Conservation (phyloP, 2,113 vertebrate genomes). For the Ammodytes dubius region DNA sequence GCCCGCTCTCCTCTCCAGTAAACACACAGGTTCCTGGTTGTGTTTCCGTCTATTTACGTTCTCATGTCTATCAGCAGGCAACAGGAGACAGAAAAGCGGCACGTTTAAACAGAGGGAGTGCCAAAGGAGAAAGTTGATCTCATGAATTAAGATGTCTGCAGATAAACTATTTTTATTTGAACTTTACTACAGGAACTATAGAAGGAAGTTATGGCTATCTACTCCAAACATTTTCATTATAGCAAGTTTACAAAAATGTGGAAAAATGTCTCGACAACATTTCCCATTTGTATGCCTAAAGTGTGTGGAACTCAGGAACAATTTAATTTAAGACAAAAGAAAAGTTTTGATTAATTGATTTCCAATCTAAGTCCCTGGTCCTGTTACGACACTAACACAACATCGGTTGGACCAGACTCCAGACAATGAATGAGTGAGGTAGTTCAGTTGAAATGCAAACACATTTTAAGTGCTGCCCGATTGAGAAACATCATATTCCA, state of each 20-base stretch:
- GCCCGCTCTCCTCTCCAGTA: constrained; percentile 10
- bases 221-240: not conserved
- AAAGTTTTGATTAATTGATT: not conserved
- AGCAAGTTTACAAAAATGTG: not conserved
- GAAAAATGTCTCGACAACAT: not conserved
- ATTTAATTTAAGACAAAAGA: not conserved
- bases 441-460: not conserved
- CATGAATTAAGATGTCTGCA: not conserved
- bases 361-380: not conserved
- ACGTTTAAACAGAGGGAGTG: constrained; percentile 7
- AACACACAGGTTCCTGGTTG: constrained; percentile 37
- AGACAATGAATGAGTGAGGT: not conserved
- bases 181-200: not conserved
- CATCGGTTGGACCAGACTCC: not conserved
- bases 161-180: not conserved
- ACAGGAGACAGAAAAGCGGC: not conserved
- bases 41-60: constrained; percentile 43
- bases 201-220: not conserved
- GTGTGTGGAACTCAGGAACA: not conserved
- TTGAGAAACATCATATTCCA: not conserved
- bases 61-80: constrained; percentile 3
- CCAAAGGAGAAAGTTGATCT: not conserved
- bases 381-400: not conserved
- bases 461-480: not conserved
- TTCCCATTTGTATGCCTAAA: not conserved